phyloP scores from a whole-genome alignment of 2,797 vertebrate species.

The Coregonus suidteri region DNA sequence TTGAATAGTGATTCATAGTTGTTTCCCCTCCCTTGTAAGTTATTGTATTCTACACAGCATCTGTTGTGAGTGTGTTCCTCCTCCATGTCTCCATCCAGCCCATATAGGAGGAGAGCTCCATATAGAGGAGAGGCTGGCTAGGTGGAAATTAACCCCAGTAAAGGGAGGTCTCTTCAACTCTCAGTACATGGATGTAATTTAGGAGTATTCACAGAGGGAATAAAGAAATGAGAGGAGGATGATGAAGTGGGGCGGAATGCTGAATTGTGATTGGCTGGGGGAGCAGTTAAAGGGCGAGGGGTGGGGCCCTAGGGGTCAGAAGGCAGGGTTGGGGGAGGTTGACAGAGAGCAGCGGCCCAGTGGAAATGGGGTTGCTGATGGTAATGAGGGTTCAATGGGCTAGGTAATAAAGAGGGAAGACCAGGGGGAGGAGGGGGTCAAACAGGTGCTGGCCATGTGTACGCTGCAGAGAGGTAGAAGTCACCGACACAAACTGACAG shows the following conservation, averaged over 20 bases:
- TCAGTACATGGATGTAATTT: constrained; percentile 20
- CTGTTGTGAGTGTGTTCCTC: background rate
- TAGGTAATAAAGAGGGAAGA: constrained; percentile 11
- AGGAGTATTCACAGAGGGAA: constrained; percentile 19
- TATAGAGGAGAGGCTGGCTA: background rate
- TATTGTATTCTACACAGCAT: background rate
- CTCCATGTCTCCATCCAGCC: background rate
- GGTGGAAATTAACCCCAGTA: background rate
- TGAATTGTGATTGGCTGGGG: constrained; percentile 31
- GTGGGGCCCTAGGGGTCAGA: constrained; percentile 27
- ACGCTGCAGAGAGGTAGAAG: constrained; percentile 5
- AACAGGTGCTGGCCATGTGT: constrained; percentile 68
- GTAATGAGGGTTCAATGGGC: constrained; percentile 1
- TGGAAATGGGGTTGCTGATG: constrained; percentile 28
- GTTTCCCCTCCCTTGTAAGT: background rate
- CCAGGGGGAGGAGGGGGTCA: constrained; percentile 31
- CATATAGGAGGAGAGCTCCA: background rate
- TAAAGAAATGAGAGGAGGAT: constrained; percentile 8
- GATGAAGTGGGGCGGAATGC: constrained; percentile 1
- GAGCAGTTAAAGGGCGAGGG: constrained; percentile 8
- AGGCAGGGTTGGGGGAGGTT: constrained; percentile 5
- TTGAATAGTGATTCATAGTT: background rate
- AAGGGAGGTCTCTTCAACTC: background rate
- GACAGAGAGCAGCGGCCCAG: constrained; percentile 26
- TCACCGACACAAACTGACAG: constrained; percentile 1